Conservation (phyloP, 2,797 vertebrate species). For the Lacerta agilis region DNA sequence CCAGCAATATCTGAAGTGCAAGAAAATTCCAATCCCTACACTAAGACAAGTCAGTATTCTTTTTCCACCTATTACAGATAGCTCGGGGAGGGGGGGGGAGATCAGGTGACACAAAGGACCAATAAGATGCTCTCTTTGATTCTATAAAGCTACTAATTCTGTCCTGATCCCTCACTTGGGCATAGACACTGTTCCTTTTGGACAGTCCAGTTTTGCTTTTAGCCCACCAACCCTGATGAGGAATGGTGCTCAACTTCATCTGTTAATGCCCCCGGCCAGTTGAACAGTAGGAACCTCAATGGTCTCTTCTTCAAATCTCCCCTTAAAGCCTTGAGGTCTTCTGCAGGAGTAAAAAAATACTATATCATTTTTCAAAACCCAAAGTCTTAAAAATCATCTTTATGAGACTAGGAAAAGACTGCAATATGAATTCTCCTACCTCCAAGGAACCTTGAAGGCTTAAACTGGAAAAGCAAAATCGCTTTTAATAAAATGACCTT, state of each 20-base stretch:
- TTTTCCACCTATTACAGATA: too few relatives aligned
- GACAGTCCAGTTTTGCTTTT: not conserved
- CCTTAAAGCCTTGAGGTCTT: not conserved
- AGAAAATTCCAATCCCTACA: too few relatives aligned
- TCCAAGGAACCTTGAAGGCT: conserved; percentile 50
- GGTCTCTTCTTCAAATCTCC: not conserved
- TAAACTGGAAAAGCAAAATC: conserved; percentile 64
- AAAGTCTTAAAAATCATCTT: not conserved
- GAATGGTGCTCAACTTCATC: not conserved
- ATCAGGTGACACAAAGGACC: not conserved
- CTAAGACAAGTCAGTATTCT: too few relatives aligned
- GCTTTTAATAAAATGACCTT: conserved; percentile 69
- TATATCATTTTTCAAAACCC: not conserved
- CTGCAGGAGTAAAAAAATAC: not conserved
- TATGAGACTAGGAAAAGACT: not conserved
- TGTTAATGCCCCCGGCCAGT: not conserved
- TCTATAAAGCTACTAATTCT: not conserved
- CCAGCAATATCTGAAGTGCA: too few relatives aligned
- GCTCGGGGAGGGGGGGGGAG: too few relatives aligned
- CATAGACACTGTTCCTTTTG: not conserved
- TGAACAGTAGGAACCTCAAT: not conserved
- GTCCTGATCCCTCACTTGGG: not conserved
- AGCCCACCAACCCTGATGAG: not conserved
- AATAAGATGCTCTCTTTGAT: not conserved
- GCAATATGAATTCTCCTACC: conserved; percentile 40